phyloP scores from a whole-genome alignment of 1,140 invertebrate species.

The Atta texana region DNA sequence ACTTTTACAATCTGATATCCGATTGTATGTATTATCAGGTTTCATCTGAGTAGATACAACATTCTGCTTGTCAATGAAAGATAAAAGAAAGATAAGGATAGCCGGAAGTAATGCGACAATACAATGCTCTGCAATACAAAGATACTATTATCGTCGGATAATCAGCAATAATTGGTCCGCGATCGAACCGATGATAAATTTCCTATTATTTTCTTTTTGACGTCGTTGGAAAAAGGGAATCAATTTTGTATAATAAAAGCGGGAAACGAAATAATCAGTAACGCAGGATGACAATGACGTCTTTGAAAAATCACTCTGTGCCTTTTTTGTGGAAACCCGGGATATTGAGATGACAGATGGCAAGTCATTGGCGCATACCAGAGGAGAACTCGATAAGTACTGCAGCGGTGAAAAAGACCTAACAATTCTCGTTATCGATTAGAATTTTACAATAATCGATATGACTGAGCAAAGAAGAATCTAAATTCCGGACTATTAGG shows the following conservation, averaged over 20 bases:
- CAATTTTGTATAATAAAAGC: neutral
- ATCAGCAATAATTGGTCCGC: slow-evolving; percentile 42
- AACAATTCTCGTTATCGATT: neutral
- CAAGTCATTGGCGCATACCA: neutral
- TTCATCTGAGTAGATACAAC: too few relatives aligned
- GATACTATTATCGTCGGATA: slow-evolving; percentile 38
- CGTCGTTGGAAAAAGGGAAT: neutral
- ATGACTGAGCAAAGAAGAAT: neutral
- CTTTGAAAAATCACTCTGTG: slow-evolving; percentile 34
- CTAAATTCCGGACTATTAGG: neutral
- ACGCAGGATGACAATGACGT: neutral
- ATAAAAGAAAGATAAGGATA: slow-evolving; percentile 18
- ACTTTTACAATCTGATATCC: neutral
- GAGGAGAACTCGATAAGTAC: slow-evolving; percentile 1
- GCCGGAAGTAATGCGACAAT: neutral
- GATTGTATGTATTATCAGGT: neutral
- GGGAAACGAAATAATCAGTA: slow-evolving; percentile 37
- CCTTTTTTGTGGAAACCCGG: slow-evolving; percentile 10
- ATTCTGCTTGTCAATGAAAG: neutral
- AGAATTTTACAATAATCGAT: neutral
- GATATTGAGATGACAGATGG: slow-evolving; percentile 45
- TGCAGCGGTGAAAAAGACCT: neutral
- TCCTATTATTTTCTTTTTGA: slow-evolving; percentile 8
- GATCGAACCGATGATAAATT: slow-evolving; percentile 39
- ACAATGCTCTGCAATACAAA: slow-evolving; percentile 29